Evolutionary conservation across 2,888 invertebrate species (phyloP).

Genomic region (Pachydiplax longipennis): DNA sequence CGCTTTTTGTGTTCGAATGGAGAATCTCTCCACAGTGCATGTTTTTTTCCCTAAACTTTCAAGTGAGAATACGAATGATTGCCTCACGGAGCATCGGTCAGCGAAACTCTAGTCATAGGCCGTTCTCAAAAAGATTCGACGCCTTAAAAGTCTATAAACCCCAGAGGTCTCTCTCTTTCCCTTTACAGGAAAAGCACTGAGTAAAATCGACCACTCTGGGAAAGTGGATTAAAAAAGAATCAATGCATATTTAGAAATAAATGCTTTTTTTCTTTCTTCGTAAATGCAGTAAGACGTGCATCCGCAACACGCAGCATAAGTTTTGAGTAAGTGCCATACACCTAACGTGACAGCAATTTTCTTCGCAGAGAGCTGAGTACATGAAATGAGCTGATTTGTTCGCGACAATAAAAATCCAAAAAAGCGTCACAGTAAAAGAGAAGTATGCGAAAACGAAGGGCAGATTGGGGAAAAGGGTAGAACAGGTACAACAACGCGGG

Average conservation of each 20-base stretch:
- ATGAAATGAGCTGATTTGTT: not conserved
- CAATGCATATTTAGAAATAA: not conserved
- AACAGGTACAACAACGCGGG: not conserved
- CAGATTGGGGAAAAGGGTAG: not conserved
- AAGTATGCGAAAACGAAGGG: not conserved
- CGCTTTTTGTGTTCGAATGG: no score
- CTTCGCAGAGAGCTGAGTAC: not conserved
- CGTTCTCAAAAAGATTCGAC: not conserved
- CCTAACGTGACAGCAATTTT: not conserved
- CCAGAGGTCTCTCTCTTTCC: not conserved
- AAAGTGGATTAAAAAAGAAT: not conserved
- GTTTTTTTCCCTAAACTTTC: no score
- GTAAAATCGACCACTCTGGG: not conserved
- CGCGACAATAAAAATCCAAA: not conserved
- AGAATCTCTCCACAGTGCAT: no score
- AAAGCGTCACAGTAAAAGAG: not conserved
- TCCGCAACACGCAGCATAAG: not conserved
- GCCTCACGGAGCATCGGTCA: no score
- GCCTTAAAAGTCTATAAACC: not conserved
- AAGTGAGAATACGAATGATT: no score
- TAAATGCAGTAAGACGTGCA: not conserved
- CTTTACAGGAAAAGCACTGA: not conserved
- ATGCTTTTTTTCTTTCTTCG: not conserved
- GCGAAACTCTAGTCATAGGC: not conserved
- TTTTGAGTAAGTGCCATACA: not conserved